A percentile compares a stretch with the other conserved stretches of the same genome.
These are phyloP conservation scores for Pseudococcus viburni DNA, from an alignment of 2,888 invertebrate genomes.

Conservation along the genomic window DNA sequence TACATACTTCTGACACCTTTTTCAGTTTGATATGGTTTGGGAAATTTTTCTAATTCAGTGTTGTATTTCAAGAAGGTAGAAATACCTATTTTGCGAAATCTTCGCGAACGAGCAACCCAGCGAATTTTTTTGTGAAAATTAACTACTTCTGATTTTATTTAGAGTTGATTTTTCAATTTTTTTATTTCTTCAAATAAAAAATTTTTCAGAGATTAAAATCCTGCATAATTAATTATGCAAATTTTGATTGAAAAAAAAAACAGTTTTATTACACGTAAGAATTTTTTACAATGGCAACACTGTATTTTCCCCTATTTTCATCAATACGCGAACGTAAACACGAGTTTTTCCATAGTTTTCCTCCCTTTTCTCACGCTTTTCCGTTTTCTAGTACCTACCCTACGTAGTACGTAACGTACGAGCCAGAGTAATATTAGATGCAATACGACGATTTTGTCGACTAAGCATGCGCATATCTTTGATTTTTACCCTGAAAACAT, in stretches of 20 bases:
- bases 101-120: too few species aligned
- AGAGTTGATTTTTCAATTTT: too few species aligned
- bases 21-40: background rate
- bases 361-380: background rate
- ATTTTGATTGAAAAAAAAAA: too few species aligned
- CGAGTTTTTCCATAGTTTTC: background rate
- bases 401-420: background rate
- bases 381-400: background rate
- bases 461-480: conserved; percentile 5
- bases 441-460: background rate
- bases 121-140: too few species aligned
- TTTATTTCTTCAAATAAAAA: too few species aligned
- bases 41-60: background rate
- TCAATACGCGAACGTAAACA: background rate
- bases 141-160: too few species aligned
- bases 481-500: background rate
- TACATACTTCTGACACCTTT: background rate
- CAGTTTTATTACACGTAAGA: background rate
- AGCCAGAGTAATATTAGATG: too few species aligned
- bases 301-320: background rate
- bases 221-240: too few species aligned
- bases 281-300: background rate
- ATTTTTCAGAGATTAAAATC: too few species aligned
- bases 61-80: background rate
- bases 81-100: too few species aligned